Base-by-base conservation (phyloP, 2,888 invertebrate genomes). In the Idaea biselata region DNA sequence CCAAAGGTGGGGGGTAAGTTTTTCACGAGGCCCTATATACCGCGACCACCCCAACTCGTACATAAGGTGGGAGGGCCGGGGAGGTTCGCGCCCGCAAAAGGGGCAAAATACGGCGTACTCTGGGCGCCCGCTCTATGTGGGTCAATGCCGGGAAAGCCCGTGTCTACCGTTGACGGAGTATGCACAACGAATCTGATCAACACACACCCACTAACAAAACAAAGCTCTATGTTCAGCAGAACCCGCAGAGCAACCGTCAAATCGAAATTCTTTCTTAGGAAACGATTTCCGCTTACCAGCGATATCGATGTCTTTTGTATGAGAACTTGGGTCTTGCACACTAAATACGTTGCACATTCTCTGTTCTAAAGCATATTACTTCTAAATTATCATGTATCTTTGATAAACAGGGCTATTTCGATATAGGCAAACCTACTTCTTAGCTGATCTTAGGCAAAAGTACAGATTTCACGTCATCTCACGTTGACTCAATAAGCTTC, bases 111-210 rank as follows among this genome's bases (percentile, higher is more conserved):
- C 92, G 91, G 89, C 89, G 91, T 91, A 89, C 91, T 91, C 89
- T 91, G 91, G 89, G 91, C 90, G 90, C 91, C 89, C 89, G 91
- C 81, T 89, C 89, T 90, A 92, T 92, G 90, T 93, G 91, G 93
- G 93, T 93, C 93, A 93, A 93, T 93, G 93, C 91, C 93, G 93
- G 93, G 93, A 91, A 93, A 93, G 90, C 91, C 91, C 91, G 91
- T 91, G 91, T 92, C 91, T 92, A 87, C 91, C 89, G 87, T 90
- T 91, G 91, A 92, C 91, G 89, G 86, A 91, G 87, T 91, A 91
- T 92, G 91, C 91, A 91, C 91, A 91, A 89, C 90, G 90, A 91
- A 91, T 90, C 91, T 87, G 90, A 91, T 92, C 92, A 90, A 91
- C 91, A 89, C 87, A 85, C 44, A 44, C 44, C 84, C 88, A 84